Evolutionary conservation across 1,140 invertebrate genomes (phyloP), one percentile per base, ranked within the genome.

Genomic region (Atopsyche davidsoni): DNA sequence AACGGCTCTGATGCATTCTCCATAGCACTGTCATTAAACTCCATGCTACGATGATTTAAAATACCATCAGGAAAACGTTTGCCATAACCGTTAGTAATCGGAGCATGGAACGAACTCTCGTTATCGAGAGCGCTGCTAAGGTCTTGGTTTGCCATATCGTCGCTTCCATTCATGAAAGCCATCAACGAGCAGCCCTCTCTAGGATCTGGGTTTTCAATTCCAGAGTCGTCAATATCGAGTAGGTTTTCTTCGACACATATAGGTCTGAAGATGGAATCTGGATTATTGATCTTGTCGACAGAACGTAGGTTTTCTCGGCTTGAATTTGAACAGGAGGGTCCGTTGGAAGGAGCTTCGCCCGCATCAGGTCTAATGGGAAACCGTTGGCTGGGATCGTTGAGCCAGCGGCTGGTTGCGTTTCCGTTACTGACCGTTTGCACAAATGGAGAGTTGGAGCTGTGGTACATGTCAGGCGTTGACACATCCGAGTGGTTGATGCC

Each of bases 341-440:
- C 28, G 22, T 40, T 47, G 22, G 31, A 42, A 13, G 58, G 55
- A 1, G 57, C 53, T 36, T 61, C 65, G 63, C 66, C 69, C 59
- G 64, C 65, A 59, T 71, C 67, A 56, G 69, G 60, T 28, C 49
- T 24, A 19, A 39, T 16, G 14, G 56, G 44, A 41, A 58, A 58
- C 14, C 50, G 28, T 36, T 58, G 69, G 62, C 70, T 71, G 56
- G 67, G 69, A 61, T 73, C 71, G 60, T 71, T 69, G 35, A 73
- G 67, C 71, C 71, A 73, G 47, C 70, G 68, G 57, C 65, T 68
- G 40, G 71, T 73, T n/a, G 71, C 71, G 55, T 68, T 69, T 42
- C 62, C 65, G 47, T 67, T 65, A 36, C 40, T 44, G n/a, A 44
- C 24, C 11, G 48, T 34, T 31, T 46, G 24, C 0, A 52, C 44